Percentiles rank a stretch among this genome's conserved stretches.
Evolutionary conservation across 2,888 invertebrate species (phyloP).

Genomic region (Steinernema scapterisci): DNA sequence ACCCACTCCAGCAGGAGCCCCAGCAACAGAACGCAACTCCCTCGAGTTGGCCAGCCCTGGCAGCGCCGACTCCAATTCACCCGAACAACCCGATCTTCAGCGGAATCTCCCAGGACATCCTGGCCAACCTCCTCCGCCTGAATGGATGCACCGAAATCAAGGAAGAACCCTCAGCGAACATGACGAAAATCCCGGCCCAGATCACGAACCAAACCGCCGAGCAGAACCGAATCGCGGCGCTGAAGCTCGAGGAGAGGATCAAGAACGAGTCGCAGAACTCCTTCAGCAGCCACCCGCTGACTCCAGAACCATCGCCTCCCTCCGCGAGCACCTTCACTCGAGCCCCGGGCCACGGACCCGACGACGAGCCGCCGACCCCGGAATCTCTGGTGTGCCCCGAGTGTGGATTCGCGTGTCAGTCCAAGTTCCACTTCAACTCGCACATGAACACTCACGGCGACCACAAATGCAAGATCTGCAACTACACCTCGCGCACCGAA

Average conservation of each 20-base stretch:
- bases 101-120: neutral
- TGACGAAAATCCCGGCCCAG: neutral
- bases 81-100: neutral
- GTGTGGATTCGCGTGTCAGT: slow-evolving; percentile 69
- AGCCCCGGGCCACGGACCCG: slow-evolving; percentile 56
- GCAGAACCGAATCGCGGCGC: slow-evolving; percentile 18
- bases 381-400: slow-evolving; percentile 66
- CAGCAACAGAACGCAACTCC: neutral
- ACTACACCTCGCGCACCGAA: slow-evolving; percentile 72
- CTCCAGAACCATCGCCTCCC: slow-evolving; percentile 12
- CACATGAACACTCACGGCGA: slow-evolving; percentile 73
- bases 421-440: slow-evolving; percentile 70
- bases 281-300: neutral
- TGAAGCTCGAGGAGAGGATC: slow-evolving; percentile 25
- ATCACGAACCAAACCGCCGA: neutral
- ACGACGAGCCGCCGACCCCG: slow-evolving; percentile 29
- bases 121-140: neutral
- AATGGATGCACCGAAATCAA: neutral
- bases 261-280: slow-evolving; percentile 17
- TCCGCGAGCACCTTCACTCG: slow-evolving; percentile 48
- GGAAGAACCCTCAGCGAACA: neutral
- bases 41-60: neutral
- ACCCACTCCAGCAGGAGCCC: neutral
- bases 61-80: slow-evolving; percentile 8
- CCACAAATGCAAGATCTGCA: slow-evolving; percentile 72